Conservation (phyloP, 35 echinoderm and acorn worm species). For the Heliocidaris tuberculata region DNA sequence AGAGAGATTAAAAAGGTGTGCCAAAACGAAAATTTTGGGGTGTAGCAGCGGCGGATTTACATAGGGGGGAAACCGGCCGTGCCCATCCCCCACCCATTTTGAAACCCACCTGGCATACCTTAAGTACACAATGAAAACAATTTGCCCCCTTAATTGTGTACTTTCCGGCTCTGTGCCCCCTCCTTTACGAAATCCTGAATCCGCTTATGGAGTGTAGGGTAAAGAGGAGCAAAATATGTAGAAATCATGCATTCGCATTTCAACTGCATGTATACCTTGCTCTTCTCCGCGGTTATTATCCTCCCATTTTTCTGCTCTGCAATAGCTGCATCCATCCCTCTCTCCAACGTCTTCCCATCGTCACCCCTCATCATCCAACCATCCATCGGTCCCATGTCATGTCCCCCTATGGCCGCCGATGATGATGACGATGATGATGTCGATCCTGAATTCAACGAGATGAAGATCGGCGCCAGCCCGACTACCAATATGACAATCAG, state of each 20-base stretch:
- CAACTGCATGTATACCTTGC: not conserved
- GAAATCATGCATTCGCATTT: not conserved
- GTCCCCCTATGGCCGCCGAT: not conserved
- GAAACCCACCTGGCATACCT: too few relatives aligned
- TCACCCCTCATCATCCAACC: not conserved
- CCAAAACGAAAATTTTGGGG: not conserved
- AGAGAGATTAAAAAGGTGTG: not conserved
- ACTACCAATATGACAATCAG: conserved; percentile 13
- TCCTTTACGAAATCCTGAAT: too few relatives aligned
- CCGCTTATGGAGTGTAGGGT: too few relatives aligned
- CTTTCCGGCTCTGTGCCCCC: too few relatives aligned
- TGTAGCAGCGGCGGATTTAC: too few relatives aligned
- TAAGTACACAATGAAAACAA: too few relatives aligned
- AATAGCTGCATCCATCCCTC: not conserved
- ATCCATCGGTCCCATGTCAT: not conserved
- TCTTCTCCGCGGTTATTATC: not conserved
- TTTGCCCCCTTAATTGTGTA: too few relatives aligned
- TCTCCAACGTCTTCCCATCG: not conserved
- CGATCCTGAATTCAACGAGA: not conserved
- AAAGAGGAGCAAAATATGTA: not conserved
- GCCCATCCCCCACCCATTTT: too few relatives aligned
- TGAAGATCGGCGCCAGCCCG: not conserved
- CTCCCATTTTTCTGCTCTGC: not conserved
- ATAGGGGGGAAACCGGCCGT: too few relatives aligned
- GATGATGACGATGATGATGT: not conserved